Evolutionary conservation across 2,797 vertebrate genomes (phyloP), one percentile per base, ranked within the genome.

Genomic region (Hoplostethus atlanticus): DNA sequence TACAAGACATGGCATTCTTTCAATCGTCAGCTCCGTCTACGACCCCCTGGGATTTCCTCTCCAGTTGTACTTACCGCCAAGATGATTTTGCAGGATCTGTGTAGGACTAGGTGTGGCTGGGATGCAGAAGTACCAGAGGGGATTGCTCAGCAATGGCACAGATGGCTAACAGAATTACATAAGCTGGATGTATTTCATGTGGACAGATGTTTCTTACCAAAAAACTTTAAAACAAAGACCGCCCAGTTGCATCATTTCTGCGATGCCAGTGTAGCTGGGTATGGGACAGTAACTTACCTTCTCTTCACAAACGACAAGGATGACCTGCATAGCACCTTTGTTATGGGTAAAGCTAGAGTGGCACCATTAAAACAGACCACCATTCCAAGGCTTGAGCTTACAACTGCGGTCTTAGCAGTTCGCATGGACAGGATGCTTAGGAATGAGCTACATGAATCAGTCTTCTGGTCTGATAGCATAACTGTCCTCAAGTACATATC

Each of bases 391-490:
- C 16, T 59, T 31, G 34, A 58, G 47, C 9, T 57, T 17, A 36
- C 50, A 71, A 12, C 47, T 71, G 36, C 67, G 51, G 13, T 38
- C 34, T 34, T 75, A 60, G 42, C 60, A n/a, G 40, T 70, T 64
- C 25, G 53, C 50, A 40, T 54, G 17, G 13, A 64, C 47, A 16
- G 5, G 4, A 16, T 73, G 70, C 7, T 61, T 4, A 53, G 38
- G 7, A 13, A 34, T n/a, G 59, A 64, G 7, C 9, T 73, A 7
- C 25, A 70, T 6, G 25, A 55, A 10, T 79, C 47, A 16, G 16
- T 57, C 1, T 71, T 71, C 63, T 80, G 55, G 71, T 53, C 65
- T 3, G 66, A 79, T 15, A 74, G 77, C 25, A 72, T 48, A 31
- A 68, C 78, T 6, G 64, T 76, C 10, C 17, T 72, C 10, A 72